These are phyloP conservation scores for Xerus rutilus DNA, from an alignment of 2,797 vertebrate species.

Conservation along the genomic window DNA sequence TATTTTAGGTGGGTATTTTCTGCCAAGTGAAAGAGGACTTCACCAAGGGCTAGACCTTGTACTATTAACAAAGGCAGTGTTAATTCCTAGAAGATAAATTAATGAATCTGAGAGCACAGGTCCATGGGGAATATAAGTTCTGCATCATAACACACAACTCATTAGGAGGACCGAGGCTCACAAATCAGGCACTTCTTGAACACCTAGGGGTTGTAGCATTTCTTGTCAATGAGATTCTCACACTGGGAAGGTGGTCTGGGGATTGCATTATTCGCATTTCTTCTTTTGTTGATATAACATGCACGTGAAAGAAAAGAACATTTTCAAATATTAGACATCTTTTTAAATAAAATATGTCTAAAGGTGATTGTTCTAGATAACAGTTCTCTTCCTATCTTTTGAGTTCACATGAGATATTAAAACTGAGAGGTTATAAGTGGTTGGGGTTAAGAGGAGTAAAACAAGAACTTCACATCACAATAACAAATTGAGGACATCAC, in stretches of 20 bases:
- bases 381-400: background rate
- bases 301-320: background rate
- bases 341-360: slow-evolving; percentile 19
- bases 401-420: background rate
- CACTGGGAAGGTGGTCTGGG: slow-evolving; percentile 16
- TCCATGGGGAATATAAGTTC: slow-evolving; percentile 88
- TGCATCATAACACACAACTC: slow-evolving; percentile 87
- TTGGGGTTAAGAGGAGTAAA: background rate
- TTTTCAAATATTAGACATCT: slow-evolving; percentile 39
- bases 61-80: slow-evolving; percentile 82
- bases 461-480: slow-evolving; percentile 44
- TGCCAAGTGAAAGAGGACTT: slow-evolving; percentile 59
- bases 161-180: slow-evolving; percentile 87
- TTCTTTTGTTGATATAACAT: background rate
- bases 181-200: slow-evolving; percentile 87
- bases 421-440: background rate
- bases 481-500: background rate
- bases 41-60: background rate
- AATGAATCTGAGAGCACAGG: slow-evolving; percentile 78
- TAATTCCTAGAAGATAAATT: slow-evolving; percentile 90
- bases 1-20: slow-evolving; percentile 73
- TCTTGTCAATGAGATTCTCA: slow-evolving; percentile 46
- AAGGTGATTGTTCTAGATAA: background rate
- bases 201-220: slow-evolving; percentile 81
- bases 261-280: background rate